Base-by-base conservation (phyloP, 2,113 vertebrate species). In the Ramphastos sulfuratus region DNA sequence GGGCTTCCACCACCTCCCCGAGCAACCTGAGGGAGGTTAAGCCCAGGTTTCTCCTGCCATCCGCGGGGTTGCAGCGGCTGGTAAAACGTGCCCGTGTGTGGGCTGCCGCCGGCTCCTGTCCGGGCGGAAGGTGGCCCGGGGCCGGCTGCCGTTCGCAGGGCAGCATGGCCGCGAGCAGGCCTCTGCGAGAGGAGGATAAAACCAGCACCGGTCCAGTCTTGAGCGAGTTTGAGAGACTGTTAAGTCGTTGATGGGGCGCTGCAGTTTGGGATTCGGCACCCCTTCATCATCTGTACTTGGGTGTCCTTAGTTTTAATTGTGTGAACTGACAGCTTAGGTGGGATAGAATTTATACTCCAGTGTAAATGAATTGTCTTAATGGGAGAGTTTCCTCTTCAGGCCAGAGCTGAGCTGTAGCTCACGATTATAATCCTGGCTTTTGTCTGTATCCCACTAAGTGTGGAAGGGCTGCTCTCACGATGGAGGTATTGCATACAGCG, bases 401-500 rank as follows among this genome's bases (percentile, higher is more conserved):
- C 15, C 2, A 2, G 15, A 30, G 16, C 25, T 35, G 33, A 56
- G 37, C 63, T 59, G 1, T 20, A 15, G 37, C 31, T 48, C 17
- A 10, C 0, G 4, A 12, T 23, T 24, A 3, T 30, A 17, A 14
- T 11, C 20, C 63, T 76, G 33, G 18, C 60, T 66, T 44, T 27
- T 1, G 15, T 6, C 0, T 3, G 7, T 55, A 1, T 37, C 30
- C 21, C 30, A 5, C 27, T 24, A 56, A 30, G 48, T 0, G 9
- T 30, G 52, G n/a, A 39, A 35, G 24, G 20, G 70, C 52, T 15
- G 37, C 63, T 3, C 4, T n/a, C 35, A 5, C 4, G 56, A 28
- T 1, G 2, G 46, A 33, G 37, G 17, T 7, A 16, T 2, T 2
- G 42, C 25, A 0, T 11, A 1, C 55, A 16, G 11, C 0, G 0